These are phyloP conservation scores for Homarus americanus DNA, from an alignment of 1,140 invertebrate genomes.

Conservation along the genomic window DNA sequence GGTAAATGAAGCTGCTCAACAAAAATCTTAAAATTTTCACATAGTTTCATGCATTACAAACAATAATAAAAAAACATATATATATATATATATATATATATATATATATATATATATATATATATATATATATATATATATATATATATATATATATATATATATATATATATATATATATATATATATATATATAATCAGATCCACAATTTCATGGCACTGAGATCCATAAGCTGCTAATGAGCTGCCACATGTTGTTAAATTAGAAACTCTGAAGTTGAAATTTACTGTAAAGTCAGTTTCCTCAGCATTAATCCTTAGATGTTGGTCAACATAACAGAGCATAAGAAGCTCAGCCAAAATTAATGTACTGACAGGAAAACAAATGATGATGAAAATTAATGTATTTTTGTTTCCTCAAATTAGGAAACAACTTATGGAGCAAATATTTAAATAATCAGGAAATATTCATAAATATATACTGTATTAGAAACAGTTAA, in stretches of 20 bases:
- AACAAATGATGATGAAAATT: too few species aligned
- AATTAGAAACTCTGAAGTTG: background rate
- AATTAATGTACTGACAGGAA: background rate
- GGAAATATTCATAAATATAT: background rate
- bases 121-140: too few species aligned
- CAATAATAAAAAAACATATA: too few species aligned
- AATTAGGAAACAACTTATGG: too few species aligned
- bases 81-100: too few species aligned
- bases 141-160: too few species aligned
- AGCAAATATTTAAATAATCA: background rate
- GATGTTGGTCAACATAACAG: background rate
- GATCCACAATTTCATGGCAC: background rate
- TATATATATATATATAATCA: too few species aligned
- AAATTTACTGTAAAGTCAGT: background rate
- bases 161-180: too few species aligned
- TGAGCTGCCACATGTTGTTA: background rate
- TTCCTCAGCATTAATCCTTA: background rate
- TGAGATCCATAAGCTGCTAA: background rate
- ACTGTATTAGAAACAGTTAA: background rate
- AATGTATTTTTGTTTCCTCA: too few species aligned
- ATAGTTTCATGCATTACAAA: too few species aligned
- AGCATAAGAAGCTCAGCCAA: background rate
- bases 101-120: too few species aligned
- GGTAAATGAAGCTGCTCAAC: background rate
- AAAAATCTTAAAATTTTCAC: background rate